phyloP scores from a whole-genome alignment of 1,140 invertebrate species.

The Sarcophaga bullata region DNA sequence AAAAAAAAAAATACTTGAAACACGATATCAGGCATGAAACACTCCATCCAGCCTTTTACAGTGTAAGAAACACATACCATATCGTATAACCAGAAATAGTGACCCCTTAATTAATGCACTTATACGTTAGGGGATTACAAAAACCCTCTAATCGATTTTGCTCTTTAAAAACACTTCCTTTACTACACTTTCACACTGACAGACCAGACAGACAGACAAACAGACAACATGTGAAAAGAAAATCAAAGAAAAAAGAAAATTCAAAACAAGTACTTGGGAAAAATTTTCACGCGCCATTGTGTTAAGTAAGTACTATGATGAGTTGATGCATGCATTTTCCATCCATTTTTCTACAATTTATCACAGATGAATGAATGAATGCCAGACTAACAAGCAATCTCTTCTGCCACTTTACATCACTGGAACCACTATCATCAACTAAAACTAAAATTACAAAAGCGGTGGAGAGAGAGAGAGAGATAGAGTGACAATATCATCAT shows the following conservation, averaged over 20 bases:
- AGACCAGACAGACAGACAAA: neutral
- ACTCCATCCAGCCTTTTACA: neutral
- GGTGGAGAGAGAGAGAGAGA: no score
- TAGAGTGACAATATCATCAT: no score
- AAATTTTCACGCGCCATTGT: neutral
- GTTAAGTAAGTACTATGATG: neutral
- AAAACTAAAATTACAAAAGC: no score
- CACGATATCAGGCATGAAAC: neutral
- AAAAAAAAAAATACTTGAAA: neutral
- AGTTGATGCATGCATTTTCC: constrained; percentile 1
- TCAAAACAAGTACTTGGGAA: neutral
- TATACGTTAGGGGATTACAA: no score
- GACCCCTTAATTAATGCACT: no score
- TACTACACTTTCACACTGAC: neutral
- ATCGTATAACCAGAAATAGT: no score
- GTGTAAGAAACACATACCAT: neutral
- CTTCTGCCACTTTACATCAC: no score
- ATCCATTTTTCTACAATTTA: neutral
- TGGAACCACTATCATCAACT: no score
- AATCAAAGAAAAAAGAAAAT: neutral
- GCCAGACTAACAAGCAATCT: neutral
- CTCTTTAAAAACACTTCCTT: neutral
- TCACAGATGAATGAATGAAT: neutral
- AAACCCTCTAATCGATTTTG: neutral
- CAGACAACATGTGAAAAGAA: neutral